These are phyloP conservation scores for honey bee (Apis mellifera) DNA, from an alignment of 1,140 invertebrate genomes.

Conservation along the genomic window DNA sequence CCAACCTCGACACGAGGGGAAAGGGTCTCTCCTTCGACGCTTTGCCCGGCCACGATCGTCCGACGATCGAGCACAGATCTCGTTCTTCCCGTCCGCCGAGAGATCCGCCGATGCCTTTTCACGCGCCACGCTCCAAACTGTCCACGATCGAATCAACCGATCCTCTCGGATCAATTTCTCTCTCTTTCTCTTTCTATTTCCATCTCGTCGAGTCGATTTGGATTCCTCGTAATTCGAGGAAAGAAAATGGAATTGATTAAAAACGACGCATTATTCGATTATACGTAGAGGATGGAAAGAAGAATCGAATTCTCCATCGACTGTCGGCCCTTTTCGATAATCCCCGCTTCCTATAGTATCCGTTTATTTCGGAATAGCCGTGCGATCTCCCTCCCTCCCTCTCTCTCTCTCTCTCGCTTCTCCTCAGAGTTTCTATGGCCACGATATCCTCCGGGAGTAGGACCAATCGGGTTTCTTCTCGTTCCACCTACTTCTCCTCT, in stretches of 20 bases:
- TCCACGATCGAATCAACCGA: too few relatives aligned
- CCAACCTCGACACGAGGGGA: slow-evolving; percentile 42
- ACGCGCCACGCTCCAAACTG: too few relatives aligned
- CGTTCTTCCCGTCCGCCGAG: too few relatives aligned
- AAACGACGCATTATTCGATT: too few relatives aligned
- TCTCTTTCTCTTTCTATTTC: too few relatives aligned
- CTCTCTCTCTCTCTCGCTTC: not conserved
- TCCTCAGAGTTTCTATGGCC: slow-evolving; percentile 71
- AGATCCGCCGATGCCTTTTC: too few relatives aligned
- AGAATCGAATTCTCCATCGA: slow-evolving; percentile 11
- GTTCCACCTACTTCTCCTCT: slow-evolving; percentile 67
- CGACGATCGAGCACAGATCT: not conserved
- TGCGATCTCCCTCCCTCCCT: not conserved
- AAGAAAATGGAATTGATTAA: too few relatives aligned
- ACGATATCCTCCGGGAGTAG: slow-evolving; percentile 69
- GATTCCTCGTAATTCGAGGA: too few relatives aligned
- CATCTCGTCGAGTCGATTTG: too few relatives aligned
- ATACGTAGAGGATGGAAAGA: not conserved
- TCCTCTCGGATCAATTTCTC: too few relatives aligned
- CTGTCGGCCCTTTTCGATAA: slow-evolving; percentile 26
- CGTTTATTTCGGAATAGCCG: slow-evolving; percentile 59
- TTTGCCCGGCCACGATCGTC: slow-evolving; percentile 5
- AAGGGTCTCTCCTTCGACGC: slow-evolving; percentile 34
- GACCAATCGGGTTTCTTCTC: slow-evolving; percentile 71
- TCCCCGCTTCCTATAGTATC: slow-evolving; percentile 22